A percentile compares a stretch with the other conserved stretches of the same genome.
phyloP scores from a whole-genome alignment of 1,140 invertebrate genomes.

The Eulimnadia texana region DNA sequence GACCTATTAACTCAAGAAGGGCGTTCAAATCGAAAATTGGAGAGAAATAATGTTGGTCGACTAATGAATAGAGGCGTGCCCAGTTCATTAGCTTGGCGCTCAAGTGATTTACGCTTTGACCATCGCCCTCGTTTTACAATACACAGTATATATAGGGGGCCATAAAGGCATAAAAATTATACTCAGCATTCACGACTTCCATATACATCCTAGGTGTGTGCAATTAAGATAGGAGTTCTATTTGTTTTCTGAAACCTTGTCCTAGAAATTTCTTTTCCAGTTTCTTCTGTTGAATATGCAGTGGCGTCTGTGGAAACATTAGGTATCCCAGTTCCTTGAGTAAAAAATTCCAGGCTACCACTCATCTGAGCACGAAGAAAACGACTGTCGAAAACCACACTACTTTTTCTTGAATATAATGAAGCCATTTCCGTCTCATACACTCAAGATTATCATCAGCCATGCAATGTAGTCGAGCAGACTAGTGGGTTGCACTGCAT shows the following conservation, averaged over 20 bases:
- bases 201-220: too few species aligned
- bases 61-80: background rate
- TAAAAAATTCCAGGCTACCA: too few species aligned
- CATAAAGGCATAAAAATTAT: too few species aligned
- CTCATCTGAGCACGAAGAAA: background rate
- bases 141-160: too few species aligned
- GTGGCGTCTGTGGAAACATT: too few species aligned
- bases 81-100: background rate
- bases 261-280: too few species aligned
- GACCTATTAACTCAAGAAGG: background rate
- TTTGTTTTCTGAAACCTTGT: too few species aligned
- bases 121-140: background rate
- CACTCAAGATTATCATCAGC: background rate
- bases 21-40: background rate
- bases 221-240: too few species aligned
- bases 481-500: background rate
- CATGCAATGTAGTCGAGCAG: background rate
- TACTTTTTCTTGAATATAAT: background rate
- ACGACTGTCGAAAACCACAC: background rate
- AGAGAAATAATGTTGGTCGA: background rate
- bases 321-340: too few species aligned
- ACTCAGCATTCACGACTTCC: too few species aligned
- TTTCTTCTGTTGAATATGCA: too few species aligned
- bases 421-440: background rate
- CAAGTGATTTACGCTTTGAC: background rate